Conservation (phyloP, 2,113 vertebrate genomes). For the Suricata suricatta region DNA sequence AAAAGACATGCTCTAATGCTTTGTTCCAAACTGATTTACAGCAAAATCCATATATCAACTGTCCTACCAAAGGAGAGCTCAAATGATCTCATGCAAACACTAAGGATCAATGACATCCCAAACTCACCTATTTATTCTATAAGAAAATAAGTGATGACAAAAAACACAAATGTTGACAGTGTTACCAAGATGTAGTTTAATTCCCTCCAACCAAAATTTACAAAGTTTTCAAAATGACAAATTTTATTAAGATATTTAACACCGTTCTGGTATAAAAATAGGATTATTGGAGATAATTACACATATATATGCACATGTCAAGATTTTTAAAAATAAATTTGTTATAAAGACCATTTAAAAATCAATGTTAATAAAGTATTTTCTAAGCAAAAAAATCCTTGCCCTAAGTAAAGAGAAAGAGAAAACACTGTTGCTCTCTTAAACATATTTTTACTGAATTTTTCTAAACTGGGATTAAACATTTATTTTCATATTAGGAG, state of each 20-base stretch:
- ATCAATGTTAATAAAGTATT: neutral
- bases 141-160: neutral
- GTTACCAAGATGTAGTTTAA: conserved; percentile 30
- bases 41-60: conserved; percentile 14
- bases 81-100: conserved; percentile 1
- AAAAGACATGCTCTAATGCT: neutral
- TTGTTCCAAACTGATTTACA: conserved; percentile 26
- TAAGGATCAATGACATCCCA: conserved; percentile 28
- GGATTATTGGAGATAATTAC: neutral
- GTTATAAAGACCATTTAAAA: conserved; percentile 7
- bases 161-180: neutral
- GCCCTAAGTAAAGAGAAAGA: neutral
- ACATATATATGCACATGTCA: neutral
- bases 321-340: conserved; percentile 16
- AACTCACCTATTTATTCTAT: neutral
- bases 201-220: neutral
- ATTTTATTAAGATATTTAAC: conserved; percentile 51
- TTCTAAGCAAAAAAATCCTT: conserved; percentile 13
- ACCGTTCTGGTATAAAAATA: neutral
- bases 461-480: conserved; percentile 28
- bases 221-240: conserved; percentile 35
- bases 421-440: neutral
- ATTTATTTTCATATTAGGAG: conserved; percentile 12
- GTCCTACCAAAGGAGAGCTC: neutral
- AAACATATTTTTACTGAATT: neutral